Conservation (phyloP, 2,797 vertebrate species). For the Halcyon chelicuti region DNA sequence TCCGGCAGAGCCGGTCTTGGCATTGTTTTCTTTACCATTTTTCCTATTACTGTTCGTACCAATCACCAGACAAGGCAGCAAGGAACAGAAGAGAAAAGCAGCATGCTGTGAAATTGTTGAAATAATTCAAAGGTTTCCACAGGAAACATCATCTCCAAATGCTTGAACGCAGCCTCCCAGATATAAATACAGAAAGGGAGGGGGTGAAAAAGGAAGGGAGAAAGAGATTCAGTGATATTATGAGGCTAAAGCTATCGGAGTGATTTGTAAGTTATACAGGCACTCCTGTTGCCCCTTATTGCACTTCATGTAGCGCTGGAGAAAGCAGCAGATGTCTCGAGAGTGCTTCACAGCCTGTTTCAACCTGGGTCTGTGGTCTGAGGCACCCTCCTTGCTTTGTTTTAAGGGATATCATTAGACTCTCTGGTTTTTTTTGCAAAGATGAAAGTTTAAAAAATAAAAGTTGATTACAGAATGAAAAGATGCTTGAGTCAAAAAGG, state of each 20-base stretch:
- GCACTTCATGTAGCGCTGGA: accelerated
- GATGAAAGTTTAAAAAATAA: not conserved
- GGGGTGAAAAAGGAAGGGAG: not conserved
- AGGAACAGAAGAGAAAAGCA: constrained; percentile 69
- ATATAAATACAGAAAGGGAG: constrained; percentile 51
- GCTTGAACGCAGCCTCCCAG: constrained; percentile 51
- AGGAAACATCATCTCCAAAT: constrained; percentile 72
- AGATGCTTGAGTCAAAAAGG: accelerated
- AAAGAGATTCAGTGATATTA: constrained; percentile 25
- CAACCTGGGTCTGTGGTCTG: not conserved
- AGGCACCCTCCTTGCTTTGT: not conserved
- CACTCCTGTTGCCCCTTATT: not conserved
- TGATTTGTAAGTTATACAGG: constrained; percentile 11
- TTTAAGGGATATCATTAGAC: not conserved
- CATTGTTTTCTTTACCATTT: constrained; percentile 74
- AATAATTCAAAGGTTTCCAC: constrained; percentile 78
- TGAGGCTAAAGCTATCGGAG: not conserved
- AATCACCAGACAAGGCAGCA: constrained; percentile 76
- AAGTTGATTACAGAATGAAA: not conserved
- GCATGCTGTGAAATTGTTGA: constrained; percentile 73
- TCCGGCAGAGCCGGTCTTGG: constrained; percentile 62
- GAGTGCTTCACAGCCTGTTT: not conserved
- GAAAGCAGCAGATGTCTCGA: not conserved
- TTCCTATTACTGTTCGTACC: constrained; percentile 76
- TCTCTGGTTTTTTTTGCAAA: not conserved